A percentile compares a stretch with the other conserved stretches of the same genome.
These are phyloP conservation scores for Synanthedon myopaeformis DNA, from an alignment of 2,888 invertebrate genomes.

Conservation along the genomic window DNA sequence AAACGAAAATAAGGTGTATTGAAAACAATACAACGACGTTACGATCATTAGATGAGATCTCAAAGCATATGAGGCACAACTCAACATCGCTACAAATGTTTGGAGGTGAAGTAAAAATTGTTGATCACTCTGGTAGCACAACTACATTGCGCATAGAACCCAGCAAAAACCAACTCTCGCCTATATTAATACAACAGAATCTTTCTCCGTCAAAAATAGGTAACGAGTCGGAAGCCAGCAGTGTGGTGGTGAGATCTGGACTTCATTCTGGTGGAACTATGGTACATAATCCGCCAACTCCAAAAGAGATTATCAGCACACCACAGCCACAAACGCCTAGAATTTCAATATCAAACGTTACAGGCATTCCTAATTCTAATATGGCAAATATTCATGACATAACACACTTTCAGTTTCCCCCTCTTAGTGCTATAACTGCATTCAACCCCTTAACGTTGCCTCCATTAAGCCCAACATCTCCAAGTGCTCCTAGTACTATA, in stretches of 20 bases:
- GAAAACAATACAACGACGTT: constrained; percentile 59
- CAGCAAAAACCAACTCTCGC: constrained; percentile 68
- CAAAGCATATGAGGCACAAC: constrained; percentile 68
- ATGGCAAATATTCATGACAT: constrained; percentile 64
- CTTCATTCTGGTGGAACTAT: constrained; percentile 88
- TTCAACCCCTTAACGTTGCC: constrained; percentile 77
- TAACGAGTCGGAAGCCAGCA: constrained; percentile 69
- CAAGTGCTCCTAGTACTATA: constrained; percentile 74
- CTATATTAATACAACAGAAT: constrained; percentile 63
- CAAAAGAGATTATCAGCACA: constrained; percentile 49
- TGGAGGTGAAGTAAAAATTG: constrained; percentile 82
- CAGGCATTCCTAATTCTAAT: constrained; percentile 66
- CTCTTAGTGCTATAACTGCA: constrained; percentile 76
- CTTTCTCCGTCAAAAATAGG: constrained; percentile 55
- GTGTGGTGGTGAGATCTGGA: constrained; percentile 83
- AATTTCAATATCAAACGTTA: constrained; percentile 66
- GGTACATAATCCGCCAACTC: constrained; percentile 71
- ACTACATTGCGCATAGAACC: constrained; percentile 79
- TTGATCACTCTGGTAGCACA: constrained; percentile 76
- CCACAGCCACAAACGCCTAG: constrained; percentile 67
- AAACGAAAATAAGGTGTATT: constrained; percentile 61
- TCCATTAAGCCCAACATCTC: constrained; percentile 57
- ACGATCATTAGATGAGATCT: constrained; percentile 69
- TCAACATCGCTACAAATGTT: constrained; percentile 75
- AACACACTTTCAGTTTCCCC: constrained; percentile 74